phyloP scores from a whole-genome alignment of 2,113 vertebrate species.

The Paracanthobrama guichenoti region DNA sequence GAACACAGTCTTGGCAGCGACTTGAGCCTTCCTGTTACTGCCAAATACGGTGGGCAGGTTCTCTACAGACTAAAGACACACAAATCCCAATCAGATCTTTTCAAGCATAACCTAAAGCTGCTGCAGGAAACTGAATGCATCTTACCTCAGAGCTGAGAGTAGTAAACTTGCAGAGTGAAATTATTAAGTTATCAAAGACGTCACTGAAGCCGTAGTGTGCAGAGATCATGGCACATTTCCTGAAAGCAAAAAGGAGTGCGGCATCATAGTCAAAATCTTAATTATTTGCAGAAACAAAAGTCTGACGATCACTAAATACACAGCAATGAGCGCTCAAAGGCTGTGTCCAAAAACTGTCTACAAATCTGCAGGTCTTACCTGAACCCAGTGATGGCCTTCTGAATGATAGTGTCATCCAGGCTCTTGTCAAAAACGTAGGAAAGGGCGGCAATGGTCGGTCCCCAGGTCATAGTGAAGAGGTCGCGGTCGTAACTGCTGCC shows the following conservation, averaged over 20 bases:
- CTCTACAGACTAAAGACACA: conserved; percentile 83
- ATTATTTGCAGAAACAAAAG: neutral
- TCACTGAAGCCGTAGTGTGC: conserved; percentile 98
- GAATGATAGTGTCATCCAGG: conserved; percentile 93
- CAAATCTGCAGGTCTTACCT: conserved; percentile 74
- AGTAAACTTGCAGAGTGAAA: conserved; percentile 99
- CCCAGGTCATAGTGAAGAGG: conserved; percentile 97
- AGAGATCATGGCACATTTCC: conserved; percentile 98
- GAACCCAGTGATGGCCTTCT: conserved; percentile 96
- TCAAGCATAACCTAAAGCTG: neutral
- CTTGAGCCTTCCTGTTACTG: conserved; percentile 94
- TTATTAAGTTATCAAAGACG: conserved; percentile 98
- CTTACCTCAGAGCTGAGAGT: conserved; percentile 94
- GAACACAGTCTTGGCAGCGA: conserved; percentile 95
- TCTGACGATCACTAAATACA: neutral
- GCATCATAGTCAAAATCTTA: neutral
- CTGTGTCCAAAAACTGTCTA: neutral
- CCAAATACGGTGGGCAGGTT: conserved; percentile 95
- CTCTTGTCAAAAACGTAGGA: conserved; percentile 99
- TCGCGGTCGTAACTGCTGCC: conserved; percentile 92
- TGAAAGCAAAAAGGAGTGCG: conserved; percentile 60
- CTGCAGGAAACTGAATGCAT: neutral
- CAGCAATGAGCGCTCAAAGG: neutral
- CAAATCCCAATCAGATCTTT: neutral
- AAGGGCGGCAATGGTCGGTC: conserved; percentile 94